A percentile compares a stretch with the other conserved stretches of the same genome.
Conservation (phyloP, 2,888 invertebrate species). For the Hypercompe scribonia region DNA sequence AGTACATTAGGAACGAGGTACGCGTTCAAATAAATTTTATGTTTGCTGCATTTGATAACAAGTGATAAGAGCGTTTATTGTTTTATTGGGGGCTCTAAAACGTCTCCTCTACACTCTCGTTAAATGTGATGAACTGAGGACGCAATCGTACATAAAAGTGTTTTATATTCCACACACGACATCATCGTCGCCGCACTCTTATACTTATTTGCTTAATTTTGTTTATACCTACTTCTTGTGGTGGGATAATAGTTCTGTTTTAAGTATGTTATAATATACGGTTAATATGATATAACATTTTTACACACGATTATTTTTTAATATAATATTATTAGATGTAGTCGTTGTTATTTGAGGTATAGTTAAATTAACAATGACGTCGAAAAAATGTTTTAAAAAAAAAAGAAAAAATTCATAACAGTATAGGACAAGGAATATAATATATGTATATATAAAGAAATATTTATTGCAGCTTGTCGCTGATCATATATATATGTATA, state of each 20-base stretch:
- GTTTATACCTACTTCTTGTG: constrained; percentile 27
- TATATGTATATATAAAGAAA: no score
- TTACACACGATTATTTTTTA: no score
- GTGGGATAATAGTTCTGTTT: constrained; percentile 4
- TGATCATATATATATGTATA: no score
- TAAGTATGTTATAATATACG: not conserved
- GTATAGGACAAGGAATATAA: no score
- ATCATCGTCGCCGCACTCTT: constrained; percentile 23
- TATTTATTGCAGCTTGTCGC: not conserved
- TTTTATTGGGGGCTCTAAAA: constrained; percentile 79
- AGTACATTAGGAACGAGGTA: constrained; percentile 64
- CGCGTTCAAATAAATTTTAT: constrained; percentile 79
- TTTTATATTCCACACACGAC: constrained; percentile 48
- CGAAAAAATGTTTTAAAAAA: no score
- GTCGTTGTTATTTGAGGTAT: not conserved
- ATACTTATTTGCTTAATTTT: constrained; percentile 43
- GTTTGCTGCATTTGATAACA: constrained; percentile 79
- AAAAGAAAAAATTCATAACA: no score
- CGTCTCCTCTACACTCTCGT: constrained; percentile 55
- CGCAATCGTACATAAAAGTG: constrained; percentile 63
- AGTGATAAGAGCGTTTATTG: constrained; percentile 82
- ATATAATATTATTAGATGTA: not conserved
- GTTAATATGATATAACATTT: not conserved
- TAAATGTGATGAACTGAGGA: constrained; percentile 56
- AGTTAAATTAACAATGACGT: not conserved